These are phyloP conservation scores for Noctua comes DNA, from an alignment of 2,888 invertebrate genomes.

Conservation along the genomic window DNA sequence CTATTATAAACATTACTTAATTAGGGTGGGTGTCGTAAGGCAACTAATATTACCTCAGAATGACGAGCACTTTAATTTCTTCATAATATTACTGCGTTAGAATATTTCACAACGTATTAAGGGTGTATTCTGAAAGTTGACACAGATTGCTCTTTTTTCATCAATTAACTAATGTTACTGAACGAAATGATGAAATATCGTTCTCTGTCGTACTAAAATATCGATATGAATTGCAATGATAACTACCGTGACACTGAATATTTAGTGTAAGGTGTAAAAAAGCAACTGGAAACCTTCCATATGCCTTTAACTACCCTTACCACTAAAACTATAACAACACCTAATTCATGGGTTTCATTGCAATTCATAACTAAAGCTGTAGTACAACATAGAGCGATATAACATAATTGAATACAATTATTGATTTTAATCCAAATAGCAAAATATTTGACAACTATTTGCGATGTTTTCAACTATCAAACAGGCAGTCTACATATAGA, in stretches of 20 bases:
- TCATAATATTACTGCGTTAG: neutral
- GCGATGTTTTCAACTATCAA: too few relatives aligned
- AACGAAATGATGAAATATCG: neutral
- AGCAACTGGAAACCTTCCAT: neutral
- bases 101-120: neutral
- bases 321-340: neutral
- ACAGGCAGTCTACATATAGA: neutral
- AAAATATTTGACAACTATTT: too few relatives aligned
- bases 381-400: too few relatives aligned
- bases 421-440: too few relatives aligned
- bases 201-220: neutral
- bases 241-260: neutral
- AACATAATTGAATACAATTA: too few relatives aligned
- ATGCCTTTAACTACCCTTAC: neutral
- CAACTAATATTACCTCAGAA: neutral
- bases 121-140: neutral
- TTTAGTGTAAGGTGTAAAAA: neutral
- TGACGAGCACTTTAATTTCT: conserved; percentile 6
- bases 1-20: conserved; percentile 21
- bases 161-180: neutral
- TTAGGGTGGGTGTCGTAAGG: neutral
- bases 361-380: neutral
- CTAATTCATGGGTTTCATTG: neutral
- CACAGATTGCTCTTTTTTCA: neutral
- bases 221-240: neutral